Base-by-base conservation (phyloP, 2,113 vertebrate species). In the Lepisosteus osseus region DNA sequence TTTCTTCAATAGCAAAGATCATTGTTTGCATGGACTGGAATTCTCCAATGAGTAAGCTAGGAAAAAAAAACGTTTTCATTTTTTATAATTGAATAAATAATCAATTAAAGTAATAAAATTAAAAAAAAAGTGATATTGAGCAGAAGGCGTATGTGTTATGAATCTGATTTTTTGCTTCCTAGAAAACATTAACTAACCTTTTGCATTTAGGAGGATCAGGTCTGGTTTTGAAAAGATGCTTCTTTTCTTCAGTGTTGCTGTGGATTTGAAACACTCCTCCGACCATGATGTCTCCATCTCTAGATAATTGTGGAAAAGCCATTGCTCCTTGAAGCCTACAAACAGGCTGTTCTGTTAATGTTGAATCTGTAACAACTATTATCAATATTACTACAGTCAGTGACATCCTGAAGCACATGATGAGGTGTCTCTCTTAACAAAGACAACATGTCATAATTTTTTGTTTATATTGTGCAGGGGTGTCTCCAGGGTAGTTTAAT, bases 241-340 rank as follows among this genome's bases (percentile, higher is more conserved):
- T 17, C 4, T 43, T 41, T 12, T 62, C 55, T 9, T 44, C 44
- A 41, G 55, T 42, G 3, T 61, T 47, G 57, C 15, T 61, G 15
- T 70, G 69, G 2, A 70, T 14, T 29, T 29, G 9, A 44, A 70
- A 70, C 7, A 70, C 6, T 4, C 69, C 69, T 2, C 69, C 69
- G 2, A 70, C 14, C 1, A 62, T 45, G 9, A 70, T 54, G 44
- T 70, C 69, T 6, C 69, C 69, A 9, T 62, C 42, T n/a, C 61
- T 70, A 47, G 42, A 62, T 17, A 70, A 45, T 1, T 44, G 7
- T 44, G 61, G 7, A 59, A 61, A 6, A 45, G 43, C 56, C 43
- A 11, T 2, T 15, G 5, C 1, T 45, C 57, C 69, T 15, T 61
- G 61, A 9, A 5, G 42, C 40, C 61, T 42, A 9, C 69, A 70